Percentiles rank a stretch among this genome's conserved stretches.
These are phyloP conservation scores for Vireo griseus DNA, from an alignment of 2,797 vertebrate species.

Conservation along the genomic window DNA sequence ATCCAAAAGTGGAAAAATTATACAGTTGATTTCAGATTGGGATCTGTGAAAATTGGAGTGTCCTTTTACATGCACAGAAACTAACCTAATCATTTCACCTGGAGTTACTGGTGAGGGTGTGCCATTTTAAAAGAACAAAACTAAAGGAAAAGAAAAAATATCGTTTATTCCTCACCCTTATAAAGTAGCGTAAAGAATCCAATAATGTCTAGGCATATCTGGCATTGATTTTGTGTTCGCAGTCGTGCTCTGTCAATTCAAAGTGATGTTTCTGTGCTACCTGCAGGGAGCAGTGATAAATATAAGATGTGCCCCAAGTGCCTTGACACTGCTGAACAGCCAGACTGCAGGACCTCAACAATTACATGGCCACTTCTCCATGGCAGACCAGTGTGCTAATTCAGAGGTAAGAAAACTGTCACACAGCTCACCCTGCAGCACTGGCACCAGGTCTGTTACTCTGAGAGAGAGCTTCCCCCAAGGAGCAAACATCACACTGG, in stretches of 20 bases:
- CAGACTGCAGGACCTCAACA: neutral
- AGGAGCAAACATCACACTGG: neutral
- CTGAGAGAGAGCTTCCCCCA: neutral
- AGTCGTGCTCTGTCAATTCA: neutral
- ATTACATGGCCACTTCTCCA: neutral
- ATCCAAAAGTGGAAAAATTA: neutral
- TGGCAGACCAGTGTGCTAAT: neutral
- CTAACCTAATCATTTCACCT: neutral
- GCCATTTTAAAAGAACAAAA: neutral
- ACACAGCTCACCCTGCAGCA: neutral
- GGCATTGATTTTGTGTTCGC: neutral
- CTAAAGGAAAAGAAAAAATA: neutral
- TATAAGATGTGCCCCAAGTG: neutral
- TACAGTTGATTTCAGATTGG: neutral
- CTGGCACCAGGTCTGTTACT: neutral
- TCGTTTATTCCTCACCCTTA: neutral
- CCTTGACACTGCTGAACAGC: neutral
- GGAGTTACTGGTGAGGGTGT: neutral
- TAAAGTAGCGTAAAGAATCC: rapidly evolving
- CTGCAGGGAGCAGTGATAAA: neutral
- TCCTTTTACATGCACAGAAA: neutral
- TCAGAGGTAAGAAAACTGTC: neutral
- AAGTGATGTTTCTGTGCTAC: neutral
- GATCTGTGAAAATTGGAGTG: neutral
- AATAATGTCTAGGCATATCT: neutral